These are phyloP conservation scores for Troglohyphantes excavatus DNA, from an alignment of 2,888 invertebrate genomes.

Conservation along the genomic window DNA sequence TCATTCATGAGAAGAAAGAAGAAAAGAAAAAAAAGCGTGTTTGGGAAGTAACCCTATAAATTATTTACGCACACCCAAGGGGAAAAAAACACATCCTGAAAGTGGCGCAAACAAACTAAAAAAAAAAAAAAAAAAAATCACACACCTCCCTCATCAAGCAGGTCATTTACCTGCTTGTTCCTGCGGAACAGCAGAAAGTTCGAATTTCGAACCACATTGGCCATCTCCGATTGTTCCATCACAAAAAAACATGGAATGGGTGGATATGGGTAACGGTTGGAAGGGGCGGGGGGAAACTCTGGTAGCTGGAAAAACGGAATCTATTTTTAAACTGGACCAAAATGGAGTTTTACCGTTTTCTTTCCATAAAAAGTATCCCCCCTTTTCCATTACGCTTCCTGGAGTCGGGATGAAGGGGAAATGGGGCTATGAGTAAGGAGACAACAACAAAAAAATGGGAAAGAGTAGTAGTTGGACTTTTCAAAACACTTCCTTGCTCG, in stretches of 20 bases:
- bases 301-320: constrained; percentile 48
- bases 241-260: not conserved
- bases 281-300: constrained; percentile 26
- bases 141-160: constrained; percentile 25
- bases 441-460: not conserved
- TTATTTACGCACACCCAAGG: constrained; percentile 28
- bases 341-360: constrained; percentile 57
- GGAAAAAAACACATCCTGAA: constrained; percentile 29
- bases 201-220: constrained; percentile 27
- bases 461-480: not conserved
- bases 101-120: constrained; percentile 5
- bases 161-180: constrained; percentile 73
- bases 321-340: constrained; percentile 63
- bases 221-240: constrained; percentile 12
- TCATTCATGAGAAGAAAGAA: not conserved
- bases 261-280: constrained; percentile 4
- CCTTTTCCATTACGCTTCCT: constrained; percentile 15
- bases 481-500: not conserved
- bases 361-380: constrained; percentile 37
- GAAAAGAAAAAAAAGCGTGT: constrained; percentile 3
- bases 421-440: not conserved
- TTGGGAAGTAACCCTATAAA: constrained; percentile 24
- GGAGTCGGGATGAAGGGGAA: constrained; percentile 15
- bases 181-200: constrained; percentile 37
- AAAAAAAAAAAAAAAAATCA: constrained; percentile 30